phyloP scores from a whole-genome alignment of 2,113 vertebrate genomes.

The Heptranchias perlo region DNA sequence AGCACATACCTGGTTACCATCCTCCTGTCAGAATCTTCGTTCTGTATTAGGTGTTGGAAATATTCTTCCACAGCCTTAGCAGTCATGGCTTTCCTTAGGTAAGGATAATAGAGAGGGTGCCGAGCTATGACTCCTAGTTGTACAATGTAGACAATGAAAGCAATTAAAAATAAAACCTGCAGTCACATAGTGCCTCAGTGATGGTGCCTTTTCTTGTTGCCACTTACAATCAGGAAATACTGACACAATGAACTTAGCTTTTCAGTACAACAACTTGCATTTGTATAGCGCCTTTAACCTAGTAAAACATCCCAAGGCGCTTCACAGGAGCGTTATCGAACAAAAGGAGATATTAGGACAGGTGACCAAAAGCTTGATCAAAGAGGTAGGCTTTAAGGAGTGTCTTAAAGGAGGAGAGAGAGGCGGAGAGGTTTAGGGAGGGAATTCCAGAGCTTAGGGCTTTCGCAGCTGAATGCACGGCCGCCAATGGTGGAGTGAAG shows the following conservation, averaged over 20 bases:
- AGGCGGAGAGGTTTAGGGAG: no score
- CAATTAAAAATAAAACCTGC: neutral
- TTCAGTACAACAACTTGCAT: neutral
- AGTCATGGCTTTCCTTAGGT: slow-evolving; percentile 75
- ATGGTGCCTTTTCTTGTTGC: no score
- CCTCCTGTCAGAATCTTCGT: slow-evolving; percentile 43
- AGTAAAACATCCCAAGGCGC: no score
- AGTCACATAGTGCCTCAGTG: neutral
- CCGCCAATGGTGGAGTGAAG: no score
- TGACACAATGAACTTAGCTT: neutral
- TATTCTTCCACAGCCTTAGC: slow-evolving; percentile 64
- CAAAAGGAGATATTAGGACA: no score
- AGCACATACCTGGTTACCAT: slow-evolving; percentile 64
- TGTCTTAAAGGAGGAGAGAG: no score
- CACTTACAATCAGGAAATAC: neutral
- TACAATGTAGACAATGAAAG: neutral
- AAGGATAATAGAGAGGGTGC: slow-evolving; percentile 72
- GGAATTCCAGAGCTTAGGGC: no score
- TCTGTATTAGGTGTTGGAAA: slow-evolving; percentile 69
- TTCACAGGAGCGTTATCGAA: no score
- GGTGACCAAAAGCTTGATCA: no score
- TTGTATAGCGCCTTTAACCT: no score
- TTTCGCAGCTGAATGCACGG: no score
- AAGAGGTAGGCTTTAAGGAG: no score
- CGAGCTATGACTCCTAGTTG: slow-evolving; percentile 66